Evolutionary conservation across 2,113 vertebrate species (phyloP).

Genomic region (Alligator mississippiensis): DNA sequence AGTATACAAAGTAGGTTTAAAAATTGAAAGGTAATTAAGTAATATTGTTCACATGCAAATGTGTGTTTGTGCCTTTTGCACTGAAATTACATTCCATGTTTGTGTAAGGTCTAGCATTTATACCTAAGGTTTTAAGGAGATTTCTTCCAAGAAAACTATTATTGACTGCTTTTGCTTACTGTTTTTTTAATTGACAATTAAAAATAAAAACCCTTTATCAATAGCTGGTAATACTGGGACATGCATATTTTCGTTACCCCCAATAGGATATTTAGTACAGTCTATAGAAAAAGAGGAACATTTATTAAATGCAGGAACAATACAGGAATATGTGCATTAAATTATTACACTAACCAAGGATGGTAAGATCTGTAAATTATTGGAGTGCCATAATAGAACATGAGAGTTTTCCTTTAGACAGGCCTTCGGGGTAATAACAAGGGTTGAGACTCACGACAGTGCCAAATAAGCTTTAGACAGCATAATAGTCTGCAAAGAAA

Average conservation of each 20-base stretch:
- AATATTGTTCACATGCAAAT: slow-evolving; percentile 79
- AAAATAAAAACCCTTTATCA: slow-evolving; percentile 59
- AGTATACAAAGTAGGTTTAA: slow-evolving; percentile 74
- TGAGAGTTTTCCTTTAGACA: slow-evolving; percentile 80
- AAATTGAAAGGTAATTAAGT: slow-evolving; percentile 80
- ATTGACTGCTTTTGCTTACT: slow-evolving; percentile 51
- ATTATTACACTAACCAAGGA: slow-evolving; percentile 80
- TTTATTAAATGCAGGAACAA: slow-evolving; percentile 72
- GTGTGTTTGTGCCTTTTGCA: slow-evolving; percentile 55
- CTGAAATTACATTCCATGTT: slow-evolving; percentile 67
- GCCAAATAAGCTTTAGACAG: slow-evolving; percentile 88
- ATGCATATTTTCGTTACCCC: slow-evolving; percentile 58
- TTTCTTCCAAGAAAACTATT: slow-evolving; percentile 70
- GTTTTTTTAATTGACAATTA: slow-evolving; percentile 61
- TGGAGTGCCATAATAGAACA: slow-evolving; percentile 81
- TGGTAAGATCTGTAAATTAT: slow-evolving; percentile 82
- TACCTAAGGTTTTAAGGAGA: slow-evolving; percentile 61
- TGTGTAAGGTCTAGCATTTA: slow-evolving; percentile 64
- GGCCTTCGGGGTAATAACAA: slow-evolving; percentile 88
- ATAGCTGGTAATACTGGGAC: slow-evolving; percentile 17
- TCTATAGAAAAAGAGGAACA: slow-evolving; percentile 69
- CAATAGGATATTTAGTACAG: slow-evolving; percentile 20
- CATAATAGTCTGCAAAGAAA: slow-evolving; percentile 89
- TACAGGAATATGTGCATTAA: slow-evolving; percentile 80
- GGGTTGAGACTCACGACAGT: slow-evolving; percentile 85